Evolutionary conservation across 2,888 invertebrate species (phyloP).

Genomic region (Boloria euphrosyne): DNA sequence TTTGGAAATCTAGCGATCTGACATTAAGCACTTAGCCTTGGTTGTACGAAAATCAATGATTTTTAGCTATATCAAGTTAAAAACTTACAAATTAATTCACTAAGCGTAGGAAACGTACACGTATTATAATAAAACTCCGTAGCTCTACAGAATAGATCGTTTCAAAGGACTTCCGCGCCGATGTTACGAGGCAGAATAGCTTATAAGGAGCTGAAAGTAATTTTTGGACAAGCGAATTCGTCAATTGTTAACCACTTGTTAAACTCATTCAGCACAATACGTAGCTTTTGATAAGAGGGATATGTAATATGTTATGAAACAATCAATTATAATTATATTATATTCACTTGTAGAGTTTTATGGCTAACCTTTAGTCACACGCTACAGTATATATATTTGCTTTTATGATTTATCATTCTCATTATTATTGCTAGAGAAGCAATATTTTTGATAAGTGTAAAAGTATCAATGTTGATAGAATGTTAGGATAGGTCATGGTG

Average conservation of each 20-base stretch:
- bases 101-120: slow-evolving; percentile 1
- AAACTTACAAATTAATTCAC: neutral
- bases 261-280: slow-evolving; percentile 33
- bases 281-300: slow-evolving; percentile 30
- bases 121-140: slow-evolving; percentile 26
- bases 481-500: slow-evolving; percentile 79
- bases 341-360: slow-evolving; percentile 1
- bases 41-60: neutral
- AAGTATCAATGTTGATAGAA: slow-evolving; percentile 57
- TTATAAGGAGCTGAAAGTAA: slow-evolving; percentile 41
- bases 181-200: slow-evolving; percentile 38
- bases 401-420: neutral
- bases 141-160: slow-evolving; percentile 29
- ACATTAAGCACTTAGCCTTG: slow-evolving; percentile 4
- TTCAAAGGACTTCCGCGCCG: slow-evolving; percentile 41
- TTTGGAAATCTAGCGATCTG: slow-evolving; percentile 28
- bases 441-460: slow-evolving; percentile 22
- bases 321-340: slow-evolving; percentile 12
- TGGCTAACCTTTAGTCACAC: neutral
- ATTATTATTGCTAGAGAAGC: neutral
- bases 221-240: slow-evolving; percentile 43
- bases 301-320: slow-evolving; percentile 16
- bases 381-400: neutral
- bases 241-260: slow-evolving; percentile 46
- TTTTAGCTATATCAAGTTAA: neutral